Percentiles rank a stretch among this genome's conserved stretches.
These are phyloP conservation scores for Labeo catla DNA, from an alignment of 2,113 vertebrate genomes.

Conservation along the genomic window DNA sequence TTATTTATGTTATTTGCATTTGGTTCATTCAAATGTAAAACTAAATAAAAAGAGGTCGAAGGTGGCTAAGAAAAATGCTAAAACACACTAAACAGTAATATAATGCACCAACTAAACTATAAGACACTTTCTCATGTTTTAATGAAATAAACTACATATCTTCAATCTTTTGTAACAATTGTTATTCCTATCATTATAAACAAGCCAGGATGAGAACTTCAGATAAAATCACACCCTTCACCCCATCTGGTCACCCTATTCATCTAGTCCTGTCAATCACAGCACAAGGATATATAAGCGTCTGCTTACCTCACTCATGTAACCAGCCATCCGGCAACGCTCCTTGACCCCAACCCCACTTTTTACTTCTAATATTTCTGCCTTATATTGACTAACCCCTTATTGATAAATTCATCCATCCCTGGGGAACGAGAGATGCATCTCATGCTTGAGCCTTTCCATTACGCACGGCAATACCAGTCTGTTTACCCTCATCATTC, in stretches of 20 bases:
- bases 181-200: not conserved
- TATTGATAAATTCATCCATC: not conserved
- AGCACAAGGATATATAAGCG: not conserved
- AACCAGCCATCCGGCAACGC: not conserved
- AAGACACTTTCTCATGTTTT: not conserved
- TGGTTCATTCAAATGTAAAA: not conserved
- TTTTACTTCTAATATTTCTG: not conserved
- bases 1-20: not conserved
- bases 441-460: not conserved
- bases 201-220: not conserved
- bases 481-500: not conserved
- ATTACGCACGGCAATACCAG: not conserved
- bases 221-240: not conserved
- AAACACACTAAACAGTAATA: not conserved
- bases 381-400: not conserved
- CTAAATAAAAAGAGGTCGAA: not conserved
- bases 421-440: not conserved
- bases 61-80: not conserved
- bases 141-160: not conserved
- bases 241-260: not conserved
- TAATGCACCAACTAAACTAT: not conserved
- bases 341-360: not conserved
- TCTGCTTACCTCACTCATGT: not conserved
- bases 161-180: not conserved
- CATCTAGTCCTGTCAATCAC: conserved; percentile 1